Base-by-base conservation (phyloP, 2,113 vertebrate species). In the Cyprinodon tularosa region DNA sequence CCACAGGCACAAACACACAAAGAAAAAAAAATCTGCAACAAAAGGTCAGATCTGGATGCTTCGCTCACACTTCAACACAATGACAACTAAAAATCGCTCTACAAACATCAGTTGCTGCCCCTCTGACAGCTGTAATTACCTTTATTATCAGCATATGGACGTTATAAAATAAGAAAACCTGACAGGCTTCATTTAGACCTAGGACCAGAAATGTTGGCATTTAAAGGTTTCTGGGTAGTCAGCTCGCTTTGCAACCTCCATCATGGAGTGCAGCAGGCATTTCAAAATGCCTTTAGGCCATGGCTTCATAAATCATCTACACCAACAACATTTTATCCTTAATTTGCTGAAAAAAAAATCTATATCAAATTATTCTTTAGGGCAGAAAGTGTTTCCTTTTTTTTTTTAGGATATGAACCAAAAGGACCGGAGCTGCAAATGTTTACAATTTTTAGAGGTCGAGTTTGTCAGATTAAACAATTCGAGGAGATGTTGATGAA, bases 161-260 rank as follows among this genome's bases (percentile, higher is more conserved):
- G 53, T 15, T 74, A 47, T 63, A 39, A 62, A 63, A 53, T 62
- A 72, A 63, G 50, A 76, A 59, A 62, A 29, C 66, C 45, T 76
- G 65, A 77, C 64, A 65, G 78, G 48, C 61, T 84, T 91, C 79
- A 85, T 89, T 86, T 85, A 71, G 61, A 45, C 81, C 81, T 88
- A 75, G 71, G 63, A 61, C 62, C 37, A 70, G 69, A 47, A 12
- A 71, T 53, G 60, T 53, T 75, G 73, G 57, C 62, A 67, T 86
- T 81, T 74, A 39, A 29, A 39, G 53, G 59, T 74, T 68, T 67
- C 59, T 50, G 29, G 9, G 29, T 2, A 20, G 57, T 72, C 42
- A 47, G 76, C 78, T 47, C 42, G 44, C 15, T 45, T 12, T 40
- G 3, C 60, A 47, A 9, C 66, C 62, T 36, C 45, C 12, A 73